phyloP scores from a whole-genome alignment of 2,888 invertebrate species.

The Drosophila acutilabella region DNA sequence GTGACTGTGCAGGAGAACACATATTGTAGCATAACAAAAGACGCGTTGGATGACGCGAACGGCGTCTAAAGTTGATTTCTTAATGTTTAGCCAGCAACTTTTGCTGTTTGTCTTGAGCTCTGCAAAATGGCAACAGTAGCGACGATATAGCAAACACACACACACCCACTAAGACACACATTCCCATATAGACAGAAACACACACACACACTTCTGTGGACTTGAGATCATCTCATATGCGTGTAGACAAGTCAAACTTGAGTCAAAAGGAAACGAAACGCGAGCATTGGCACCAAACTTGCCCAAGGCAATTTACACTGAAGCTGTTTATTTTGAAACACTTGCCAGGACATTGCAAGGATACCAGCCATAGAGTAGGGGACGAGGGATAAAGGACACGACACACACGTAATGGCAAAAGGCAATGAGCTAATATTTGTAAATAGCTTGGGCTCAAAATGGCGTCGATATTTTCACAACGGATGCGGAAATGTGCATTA shows the following conservation, averaged over 20 bases:
- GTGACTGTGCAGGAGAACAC: slow-evolving; percentile 26
- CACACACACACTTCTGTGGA: slow-evolving; percentile 6
- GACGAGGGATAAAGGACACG: background rate
- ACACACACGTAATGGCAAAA: slow-evolving; percentile 22
- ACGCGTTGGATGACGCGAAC: slow-evolving; percentile 49
- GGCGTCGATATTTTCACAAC: slow-evolving; percentile 55
- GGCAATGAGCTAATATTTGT: slow-evolving; percentile 56
- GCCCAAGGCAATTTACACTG: slow-evolving; percentile 79
- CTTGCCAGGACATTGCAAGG: slow-evolving; percentile 70
- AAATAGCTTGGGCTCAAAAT: slow-evolving; percentile 39
- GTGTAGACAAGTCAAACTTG: slow-evolving; percentile 62
- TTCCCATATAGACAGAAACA: slow-evolving; percentile 1
- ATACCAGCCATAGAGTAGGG: background rate
- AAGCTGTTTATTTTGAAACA: slow-evolving; percentile 80
- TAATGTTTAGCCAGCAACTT: slow-evolving; percentile 72
- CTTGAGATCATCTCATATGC: slow-evolving; percentile 32
- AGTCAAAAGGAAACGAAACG: slow-evolving; percentile 37
- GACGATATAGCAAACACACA: slow-evolving; percentile 47
- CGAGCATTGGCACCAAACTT: slow-evolving; percentile 56
- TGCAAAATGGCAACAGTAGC: slow-evolving; percentile 68
- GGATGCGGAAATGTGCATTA: slow-evolving; percentile 79
- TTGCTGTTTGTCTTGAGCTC: slow-evolving; percentile 71
- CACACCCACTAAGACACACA: slow-evolving; percentile 25
- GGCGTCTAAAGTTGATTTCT: slow-evolving; percentile 81
- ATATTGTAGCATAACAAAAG: slow-evolving; percentile 71